A percentile compares a stretch with the other conserved stretches of the same genome.
phyloP scores from a whole-genome alignment of 2,888 invertebrate species.

The Germaria angustata region DNA sequence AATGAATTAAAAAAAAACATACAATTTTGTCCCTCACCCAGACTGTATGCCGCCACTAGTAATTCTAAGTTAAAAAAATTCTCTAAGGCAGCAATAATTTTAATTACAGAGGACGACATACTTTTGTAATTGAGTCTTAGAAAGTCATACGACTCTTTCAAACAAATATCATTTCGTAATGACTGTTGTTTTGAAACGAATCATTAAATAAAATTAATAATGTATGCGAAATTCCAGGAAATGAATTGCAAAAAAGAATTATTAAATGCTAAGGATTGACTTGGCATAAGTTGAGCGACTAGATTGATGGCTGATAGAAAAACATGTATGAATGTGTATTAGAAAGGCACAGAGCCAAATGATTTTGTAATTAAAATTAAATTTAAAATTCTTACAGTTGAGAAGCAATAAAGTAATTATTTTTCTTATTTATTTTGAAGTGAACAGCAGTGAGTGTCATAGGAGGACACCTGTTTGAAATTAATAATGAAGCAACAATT shows the following conservation, averaged over 20 bases:
- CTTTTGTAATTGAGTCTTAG: not conserved
- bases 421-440: not conserved
- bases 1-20: no score
- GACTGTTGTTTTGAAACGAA: not conserved
- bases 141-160: not conserved
- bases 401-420: constrained; percentile 10
- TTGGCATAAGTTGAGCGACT: not conserved
- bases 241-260: not conserved
- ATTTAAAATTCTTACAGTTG: constrained; percentile 11
- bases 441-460: not conserved
- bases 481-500: not conserved
- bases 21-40: not conserved
- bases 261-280: not conserved
- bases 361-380: constrained; percentile 38
- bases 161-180: constrained; percentile 3
- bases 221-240: constrained; percentile 12
- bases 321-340: not conserved
- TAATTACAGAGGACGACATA: not conserved
- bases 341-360: constrained; percentile 10
- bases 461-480: constrained; percentile 14
- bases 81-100: not conserved
- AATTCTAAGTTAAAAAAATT: constrained; percentile 10
- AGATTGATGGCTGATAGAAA: not conserved
- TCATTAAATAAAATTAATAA: not conserved
- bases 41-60: constrained; percentile 42